Conservation (phyloP, 2,113 vertebrate genomes). For the Zapus hudsonius region DNA sequence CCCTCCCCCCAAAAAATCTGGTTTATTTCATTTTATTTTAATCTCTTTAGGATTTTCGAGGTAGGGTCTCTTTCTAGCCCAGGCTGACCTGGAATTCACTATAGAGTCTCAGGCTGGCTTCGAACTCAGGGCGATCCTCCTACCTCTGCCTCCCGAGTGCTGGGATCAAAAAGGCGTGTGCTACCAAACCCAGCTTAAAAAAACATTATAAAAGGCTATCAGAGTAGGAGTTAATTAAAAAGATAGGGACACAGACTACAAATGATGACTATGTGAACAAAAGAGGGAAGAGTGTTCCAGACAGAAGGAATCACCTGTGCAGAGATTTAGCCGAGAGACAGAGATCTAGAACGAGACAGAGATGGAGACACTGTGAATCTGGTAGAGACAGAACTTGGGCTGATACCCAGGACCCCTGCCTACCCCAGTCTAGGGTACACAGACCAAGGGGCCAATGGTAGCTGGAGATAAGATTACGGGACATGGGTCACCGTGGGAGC, state of each 20-base stretch:
- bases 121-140: too few relatives aligned
- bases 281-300: background rate
- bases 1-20: too few relatives aligned
- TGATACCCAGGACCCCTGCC: background rate
- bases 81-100: too few relatives aligned
- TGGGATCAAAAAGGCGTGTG: too few relatives aligned
- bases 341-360: background rate
- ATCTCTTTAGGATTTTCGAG: too few relatives aligned
- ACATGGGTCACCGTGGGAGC: background rate
- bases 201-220: background rate
- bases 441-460: background rate
- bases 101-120: too few relatives aligned
- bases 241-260: background rate
- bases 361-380: background rate
- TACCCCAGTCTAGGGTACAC: fast-evolving
- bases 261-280: too few relatives aligned
- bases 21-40: too few relatives aligned
- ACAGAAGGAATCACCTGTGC: background rate
- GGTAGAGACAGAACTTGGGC: background rate
- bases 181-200: too few relatives aligned
- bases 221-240: background rate
- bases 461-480: background rate
- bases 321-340: background rate
- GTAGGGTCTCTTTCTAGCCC: too few relatives aligned
- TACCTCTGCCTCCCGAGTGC: too few relatives aligned